Evolutionary conservation across 2,888 invertebrate genomes (phyloP).

Genomic region (Drosophila ochracea): DNA sequence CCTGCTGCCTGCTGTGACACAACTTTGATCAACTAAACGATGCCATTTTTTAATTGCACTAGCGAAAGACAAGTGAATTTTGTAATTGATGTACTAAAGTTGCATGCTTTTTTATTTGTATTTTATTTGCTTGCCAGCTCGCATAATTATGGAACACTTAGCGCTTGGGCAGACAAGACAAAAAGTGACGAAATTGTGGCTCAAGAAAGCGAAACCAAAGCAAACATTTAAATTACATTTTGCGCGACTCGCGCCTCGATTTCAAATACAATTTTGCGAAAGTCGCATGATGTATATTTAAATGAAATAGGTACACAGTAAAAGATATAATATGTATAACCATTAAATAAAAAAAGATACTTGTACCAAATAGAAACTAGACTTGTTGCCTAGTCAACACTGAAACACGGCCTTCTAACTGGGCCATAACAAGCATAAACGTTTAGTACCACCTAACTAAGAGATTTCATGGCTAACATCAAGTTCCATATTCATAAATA

Average conservation of each 20-base stretch:
- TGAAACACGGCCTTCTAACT: slow-evolving; percentile 8
- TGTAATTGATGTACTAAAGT: slow-evolving; percentile 41
- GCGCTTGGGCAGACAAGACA: slow-evolving; percentile 59
- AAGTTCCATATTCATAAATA: not conserved
- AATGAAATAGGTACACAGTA: slow-evolving; percentile 12
- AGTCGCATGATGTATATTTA: slow-evolving; percentile 7
- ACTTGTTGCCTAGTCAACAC: not conserved
- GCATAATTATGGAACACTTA: slow-evolving; percentile 67
- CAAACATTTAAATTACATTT: slow-evolving; percentile 42
- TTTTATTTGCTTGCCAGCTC: slow-evolving; percentile 29
- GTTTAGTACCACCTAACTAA: not conserved
- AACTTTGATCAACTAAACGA: not conserved
- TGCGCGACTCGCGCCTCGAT: slow-evolving; percentile 1
- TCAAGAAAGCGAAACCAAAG: slow-evolving; percentile 39
- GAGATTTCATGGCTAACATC: not conserved
- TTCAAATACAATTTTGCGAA: slow-evolving; percentile 6
- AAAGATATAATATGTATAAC: not conserved
- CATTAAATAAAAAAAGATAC: not conserved
- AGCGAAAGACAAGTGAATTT: slow-evolving; percentile 7
- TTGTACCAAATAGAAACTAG: slow-evolving; percentile 13
- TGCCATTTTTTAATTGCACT: not conserved
- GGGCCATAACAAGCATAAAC: not conserved
- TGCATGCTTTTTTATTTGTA: slow-evolving; percentile 1
- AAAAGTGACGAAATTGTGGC: slow-evolving; percentile 36
- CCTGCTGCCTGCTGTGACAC: not conserved